Percentiles rank a stretch among this genome's conserved stretches.
Conservation (phyloP, 2,888 invertebrate species). For the Spilarctia lutea region DNA sequence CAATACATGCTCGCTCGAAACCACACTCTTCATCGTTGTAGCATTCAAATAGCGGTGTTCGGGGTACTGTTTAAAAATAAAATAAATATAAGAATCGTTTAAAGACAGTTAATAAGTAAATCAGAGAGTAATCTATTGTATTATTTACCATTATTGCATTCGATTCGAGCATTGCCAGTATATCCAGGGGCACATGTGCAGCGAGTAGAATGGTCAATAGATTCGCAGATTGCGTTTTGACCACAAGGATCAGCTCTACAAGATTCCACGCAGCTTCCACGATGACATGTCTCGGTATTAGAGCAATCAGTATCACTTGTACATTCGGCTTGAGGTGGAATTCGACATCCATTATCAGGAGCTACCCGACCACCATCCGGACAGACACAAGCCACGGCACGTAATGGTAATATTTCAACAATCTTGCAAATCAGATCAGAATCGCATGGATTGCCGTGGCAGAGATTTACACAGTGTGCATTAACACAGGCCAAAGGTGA, state of each 20-base stretch:
- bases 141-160: slow-evolving; percentile 88
- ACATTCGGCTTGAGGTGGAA: slow-evolving; percentile 88
- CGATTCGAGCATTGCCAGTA: slow-evolving; percentile 92
- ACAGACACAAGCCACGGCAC: slow-evolving; percentile 95
- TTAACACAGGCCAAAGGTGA: slow-evolving; percentile 92
- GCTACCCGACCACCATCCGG: slow-evolving; percentile 93
- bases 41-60: slow-evolving; percentile 88
- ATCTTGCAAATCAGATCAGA: slow-evolving; percentile 93
- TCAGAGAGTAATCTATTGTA: neutral
- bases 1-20: slow-evolving; percentile 90
- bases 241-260: slow-evolving; percentile 93
- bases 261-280: slow-evolving; percentile 92
- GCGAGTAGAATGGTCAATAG: slow-evolving; percentile 90
- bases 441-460: slow-evolving; percentile 91
- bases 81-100: neutral
- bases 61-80: slow-evolving; percentile 67
- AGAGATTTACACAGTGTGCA: slow-evolving; percentile 92
- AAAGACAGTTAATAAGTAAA: neutral
- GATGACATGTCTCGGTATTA: slow-evolving; percentile 90
- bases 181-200: slow-evolving; percentile 93
- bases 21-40: slow-evolving; percentile 92
- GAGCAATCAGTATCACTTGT: slow-evolving; percentile 91
- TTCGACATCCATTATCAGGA: slow-evolving; percentile 90
- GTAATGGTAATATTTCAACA: slow-evolving; percentile 91
- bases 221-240: slow-evolving; percentile 93